Conservation (phyloP, 2,888 invertebrate genomes). For the Ypsolopha scabrella region DNA sequence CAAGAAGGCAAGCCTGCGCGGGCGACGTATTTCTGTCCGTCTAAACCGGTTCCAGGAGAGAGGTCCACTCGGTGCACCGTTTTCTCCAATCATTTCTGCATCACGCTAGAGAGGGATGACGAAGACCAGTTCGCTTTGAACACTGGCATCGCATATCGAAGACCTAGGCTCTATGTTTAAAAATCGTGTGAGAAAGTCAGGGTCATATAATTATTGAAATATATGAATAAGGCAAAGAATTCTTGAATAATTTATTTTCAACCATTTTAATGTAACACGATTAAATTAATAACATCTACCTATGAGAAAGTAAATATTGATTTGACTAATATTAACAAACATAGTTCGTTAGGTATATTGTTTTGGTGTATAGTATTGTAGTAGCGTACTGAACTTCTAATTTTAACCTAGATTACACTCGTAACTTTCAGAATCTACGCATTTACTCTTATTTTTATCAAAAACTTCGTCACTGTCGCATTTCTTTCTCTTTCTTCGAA, state of each 20-base stretch:
- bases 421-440: conserved; percentile 38
- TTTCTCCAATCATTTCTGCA: conserved; percentile 56
- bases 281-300: no score
- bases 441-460: conserved; percentile 39
- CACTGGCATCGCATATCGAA: conserved; percentile 32
- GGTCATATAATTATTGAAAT: no score
- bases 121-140: conserved; percentile 43
- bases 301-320: no score
- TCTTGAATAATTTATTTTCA: no score
- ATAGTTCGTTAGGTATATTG: no score
- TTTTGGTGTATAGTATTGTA: no score
- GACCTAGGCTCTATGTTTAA: conserved; percentile 19
- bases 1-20: conserved; percentile 34
- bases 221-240: no score
- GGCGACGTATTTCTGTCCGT: conserved; percentile 53
- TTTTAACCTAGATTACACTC: conserved; percentile 22
- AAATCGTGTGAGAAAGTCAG: background rate
- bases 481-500: conserved; percentile 38
- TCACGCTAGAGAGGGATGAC: conserved; percentile 44
- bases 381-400: background rate
- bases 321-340: no score
- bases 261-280: no score
- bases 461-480: conserved; percentile 55
- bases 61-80: conserved; percentile 42
- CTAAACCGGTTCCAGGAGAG: conserved; percentile 38